Evolutionary conservation across 2,888 invertebrate genomes (phyloP).

Genomic region (Xylocampa areola): DNA sequence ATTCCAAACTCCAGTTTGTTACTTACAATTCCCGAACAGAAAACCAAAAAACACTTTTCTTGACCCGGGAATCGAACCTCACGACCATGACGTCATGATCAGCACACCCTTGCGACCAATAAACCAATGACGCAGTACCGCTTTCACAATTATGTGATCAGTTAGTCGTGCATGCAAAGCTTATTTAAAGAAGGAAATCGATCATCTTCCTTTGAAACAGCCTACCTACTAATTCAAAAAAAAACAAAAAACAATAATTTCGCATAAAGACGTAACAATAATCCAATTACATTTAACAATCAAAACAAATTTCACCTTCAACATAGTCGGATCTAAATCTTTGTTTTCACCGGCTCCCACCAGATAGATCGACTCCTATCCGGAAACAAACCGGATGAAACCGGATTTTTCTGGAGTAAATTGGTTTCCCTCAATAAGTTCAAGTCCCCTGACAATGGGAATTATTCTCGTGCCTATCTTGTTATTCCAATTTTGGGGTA

Average conservation of each 20-base stretch:
- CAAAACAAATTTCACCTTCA: slow-evolving; percentile 36
- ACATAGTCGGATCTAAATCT: slow-evolving; percentile 44
- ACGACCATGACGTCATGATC: too few species aligned
- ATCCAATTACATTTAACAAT: slow-evolving; percentile 45
- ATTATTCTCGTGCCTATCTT: slow-evolving; percentile 81
- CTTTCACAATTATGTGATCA: too few species aligned
- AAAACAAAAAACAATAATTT: slow-evolving; percentile 30
- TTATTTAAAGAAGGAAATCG: background rate
- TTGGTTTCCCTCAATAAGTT: slow-evolving; percentile 82
- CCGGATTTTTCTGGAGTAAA: slow-evolving; percentile 72
- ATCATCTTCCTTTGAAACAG: background rate
- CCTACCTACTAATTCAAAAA: slow-evolving; percentile 8
- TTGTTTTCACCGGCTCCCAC: slow-evolving; percentile 47
- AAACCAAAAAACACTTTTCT: too few species aligned
- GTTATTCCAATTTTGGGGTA: slow-evolving; percentile 81
- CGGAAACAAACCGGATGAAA: slow-evolving; percentile 62
- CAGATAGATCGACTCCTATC: slow-evolving; percentile 50
- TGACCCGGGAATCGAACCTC: too few species aligned
- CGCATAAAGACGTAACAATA: slow-evolving; percentile 40
- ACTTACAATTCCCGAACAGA: too few species aligned
- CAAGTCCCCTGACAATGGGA: slow-evolving; percentile 81
- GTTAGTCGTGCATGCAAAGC: background rate
- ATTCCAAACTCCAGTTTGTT: too few species aligned
- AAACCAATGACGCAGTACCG: too few species aligned
- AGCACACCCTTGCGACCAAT: too few species aligned